phyloP scores from a whole-genome alignment of 64 coral and sea anemone genomes.

The Montipora efflorescens region DNA sequence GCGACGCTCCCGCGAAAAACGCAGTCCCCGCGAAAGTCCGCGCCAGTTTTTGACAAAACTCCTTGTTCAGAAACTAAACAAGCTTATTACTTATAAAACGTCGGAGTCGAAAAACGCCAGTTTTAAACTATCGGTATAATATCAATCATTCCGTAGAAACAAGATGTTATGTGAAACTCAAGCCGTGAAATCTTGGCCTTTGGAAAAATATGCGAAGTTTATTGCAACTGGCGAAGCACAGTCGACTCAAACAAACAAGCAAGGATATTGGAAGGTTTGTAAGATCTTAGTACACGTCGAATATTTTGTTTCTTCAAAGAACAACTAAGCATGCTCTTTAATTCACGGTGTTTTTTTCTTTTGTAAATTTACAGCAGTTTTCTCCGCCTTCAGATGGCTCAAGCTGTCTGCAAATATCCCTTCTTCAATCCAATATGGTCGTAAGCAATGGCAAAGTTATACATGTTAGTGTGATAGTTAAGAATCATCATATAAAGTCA shows the following conservation, averaged over 20 bases:
- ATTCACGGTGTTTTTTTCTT: neutral
- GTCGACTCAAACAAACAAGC: neutral
- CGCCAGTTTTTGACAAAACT: no score
- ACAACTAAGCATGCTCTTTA: neutral
- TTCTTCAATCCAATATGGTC: constrained; percentile 21
- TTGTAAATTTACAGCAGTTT: constrained; percentile 29
- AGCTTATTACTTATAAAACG: no score
- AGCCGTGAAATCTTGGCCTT: constrained; percentile 66
- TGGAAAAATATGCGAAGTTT: constrained; percentile 91
- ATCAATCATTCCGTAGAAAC: neutral
- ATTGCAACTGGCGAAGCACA: constrained; percentile 20
- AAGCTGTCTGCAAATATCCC: constrained; percentile 1
- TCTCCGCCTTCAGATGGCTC: neutral
- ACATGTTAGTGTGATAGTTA: neutral
- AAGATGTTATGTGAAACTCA: constrained; percentile 25
- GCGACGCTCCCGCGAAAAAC: no score
- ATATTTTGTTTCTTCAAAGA: neutral
- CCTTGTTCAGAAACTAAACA: no score
- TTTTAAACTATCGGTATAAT: no score
- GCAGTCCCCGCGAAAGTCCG: no score
- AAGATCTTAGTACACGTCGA: neutral
- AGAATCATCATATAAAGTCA: no score
- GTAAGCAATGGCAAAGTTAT: constrained; percentile 51
- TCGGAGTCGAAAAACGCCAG: no score
- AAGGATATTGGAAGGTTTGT: constrained; percentile 91